These are phyloP conservation scores for Procavia capensis DNA, from an alignment of 2,113 vertebrate genomes.

Conservation along the genomic window DNA sequence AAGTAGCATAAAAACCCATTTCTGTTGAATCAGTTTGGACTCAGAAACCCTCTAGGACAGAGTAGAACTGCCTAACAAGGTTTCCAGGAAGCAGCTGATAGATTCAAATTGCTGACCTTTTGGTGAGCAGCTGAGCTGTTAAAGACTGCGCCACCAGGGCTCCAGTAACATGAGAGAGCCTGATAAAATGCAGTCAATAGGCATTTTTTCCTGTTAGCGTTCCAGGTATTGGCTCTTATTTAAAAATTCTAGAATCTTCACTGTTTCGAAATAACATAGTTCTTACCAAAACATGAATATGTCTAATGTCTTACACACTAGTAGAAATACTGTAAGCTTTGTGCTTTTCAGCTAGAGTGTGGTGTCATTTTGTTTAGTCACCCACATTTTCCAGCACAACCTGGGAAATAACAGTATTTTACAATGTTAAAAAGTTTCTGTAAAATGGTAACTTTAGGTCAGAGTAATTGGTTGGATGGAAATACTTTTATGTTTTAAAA, in stretches of 20 bases:
- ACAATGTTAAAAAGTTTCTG: constrained; percentile 1
- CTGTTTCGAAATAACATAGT: neutral
- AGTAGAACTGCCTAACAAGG: too few relatives aligned
- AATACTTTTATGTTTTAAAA: neutral
- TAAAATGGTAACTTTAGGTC: neutral
- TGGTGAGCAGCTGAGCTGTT: too few relatives aligned
- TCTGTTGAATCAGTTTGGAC: too few relatives aligned
- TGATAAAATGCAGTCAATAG: constrained; percentile 30
- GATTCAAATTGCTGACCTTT: too few relatives aligned
- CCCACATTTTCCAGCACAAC: neutral
- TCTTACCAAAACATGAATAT: neutral
- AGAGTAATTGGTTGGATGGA: constrained; percentile 1
- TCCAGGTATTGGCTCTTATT: neutral
- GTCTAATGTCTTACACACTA: neutral
- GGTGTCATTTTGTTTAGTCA: constrained; percentile 13
- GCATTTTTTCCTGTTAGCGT: neutral
- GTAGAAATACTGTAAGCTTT: neutral
- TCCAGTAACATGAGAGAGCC: neutral
- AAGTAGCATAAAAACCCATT: too few relatives aligned
- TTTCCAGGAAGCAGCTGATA: too few relatives aligned
- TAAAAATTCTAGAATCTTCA: constrained; percentile 8
- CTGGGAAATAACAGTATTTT: neutral
- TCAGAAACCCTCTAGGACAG: too few relatives aligned
- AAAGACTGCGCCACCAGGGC: too few relatives aligned
- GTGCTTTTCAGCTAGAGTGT: neutral